These are phyloP conservation scores for Leptobrachium ailaonicum DNA, from an alignment of 2,113 vertebrate genomes.

Conservation along the genomic window DNA sequence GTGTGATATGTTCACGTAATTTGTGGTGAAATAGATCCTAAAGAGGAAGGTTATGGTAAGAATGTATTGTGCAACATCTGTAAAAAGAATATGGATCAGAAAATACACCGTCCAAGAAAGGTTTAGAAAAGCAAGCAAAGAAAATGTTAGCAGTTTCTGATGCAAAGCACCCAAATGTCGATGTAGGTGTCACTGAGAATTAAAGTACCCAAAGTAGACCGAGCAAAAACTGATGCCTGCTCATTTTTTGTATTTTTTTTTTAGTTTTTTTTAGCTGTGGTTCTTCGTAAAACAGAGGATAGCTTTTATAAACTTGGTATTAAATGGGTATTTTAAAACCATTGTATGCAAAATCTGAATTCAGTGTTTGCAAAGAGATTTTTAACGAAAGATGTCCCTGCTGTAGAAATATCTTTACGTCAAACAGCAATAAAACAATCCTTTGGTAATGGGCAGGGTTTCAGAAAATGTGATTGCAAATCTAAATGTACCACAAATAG, in stretches of 20 bases:
- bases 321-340: background rate
- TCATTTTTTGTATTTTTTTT: no score
- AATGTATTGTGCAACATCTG: background rate
- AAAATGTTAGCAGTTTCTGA: background rate
- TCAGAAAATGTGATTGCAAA: background rate
- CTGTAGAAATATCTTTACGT: background rate
- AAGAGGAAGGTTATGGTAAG: background rate
- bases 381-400: background rate
- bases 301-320: constrained; percentile 4
- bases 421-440: background rate
- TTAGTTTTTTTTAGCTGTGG: background rate
- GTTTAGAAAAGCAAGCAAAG: background rate
- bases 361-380: constrained; percentile 1
- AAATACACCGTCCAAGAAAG: background rate
- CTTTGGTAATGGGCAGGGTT: background rate
- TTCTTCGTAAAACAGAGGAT: background rate
- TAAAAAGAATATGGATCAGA: background rate
- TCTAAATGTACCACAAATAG: constrained; percentile 11
- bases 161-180: background rate
- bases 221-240: background rate
- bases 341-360: background rate
- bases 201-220: background rate
- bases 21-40: background rate
- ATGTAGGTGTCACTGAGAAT: background rate
- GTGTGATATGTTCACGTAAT: background rate